These are phyloP conservation scores for Azorinus chamasolen DNA, from an alignment of 2,888 invertebrate genomes.

Conservation along the genomic window DNA sequence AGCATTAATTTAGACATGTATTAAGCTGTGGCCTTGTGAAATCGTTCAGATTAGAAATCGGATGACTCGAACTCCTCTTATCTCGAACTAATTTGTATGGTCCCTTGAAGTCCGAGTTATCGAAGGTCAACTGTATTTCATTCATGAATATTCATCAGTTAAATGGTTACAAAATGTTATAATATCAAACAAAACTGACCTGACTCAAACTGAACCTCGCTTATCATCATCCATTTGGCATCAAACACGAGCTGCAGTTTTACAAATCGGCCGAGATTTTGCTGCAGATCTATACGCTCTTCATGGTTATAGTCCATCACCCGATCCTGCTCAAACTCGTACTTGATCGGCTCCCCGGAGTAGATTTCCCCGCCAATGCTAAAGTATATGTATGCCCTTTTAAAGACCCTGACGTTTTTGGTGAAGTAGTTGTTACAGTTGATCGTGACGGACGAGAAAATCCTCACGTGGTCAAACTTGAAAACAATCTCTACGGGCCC, in stretches of 20 bases:
- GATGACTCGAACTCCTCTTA: too few species aligned
- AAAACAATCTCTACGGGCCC: slow-evolving; percentile 92
- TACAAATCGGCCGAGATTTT: slow-evolving; percentile 93
- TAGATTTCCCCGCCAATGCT: slow-evolving; percentile 92
- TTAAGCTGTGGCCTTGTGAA: too few species aligned
- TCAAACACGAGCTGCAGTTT: slow-evolving; percentile 92
- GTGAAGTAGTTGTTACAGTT: slow-evolving; percentile 95
- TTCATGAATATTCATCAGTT: too few species aligned
- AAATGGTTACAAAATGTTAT: too few species aligned
- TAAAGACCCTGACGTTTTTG: slow-evolving; percentile 94
- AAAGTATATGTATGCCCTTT: slow-evolving; percentile 92
- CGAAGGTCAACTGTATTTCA: too few species aligned
- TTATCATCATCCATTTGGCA: slow-evolving; percentile 95
- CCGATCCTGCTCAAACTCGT: slow-evolving; percentile 90
- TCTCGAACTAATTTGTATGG: too few species aligned
- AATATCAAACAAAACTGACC: slow-evolving; percentile 88
- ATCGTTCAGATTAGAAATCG: too few species aligned
- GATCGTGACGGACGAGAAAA: slow-evolving; percentile 93
- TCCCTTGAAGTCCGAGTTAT: too few species aligned
- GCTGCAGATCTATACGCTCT: slow-evolving; percentile 93
- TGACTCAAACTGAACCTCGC: slow-evolving; percentile 95
- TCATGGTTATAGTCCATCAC: slow-evolving; percentile 94
- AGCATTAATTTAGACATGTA: too few species aligned
- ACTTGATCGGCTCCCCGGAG: slow-evolving; percentile 91
- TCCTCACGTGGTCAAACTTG: slow-evolving; percentile 95